Conservation (phyloP, 1,140 invertebrate genomes). For the Colletes latitarsis region DNA sequence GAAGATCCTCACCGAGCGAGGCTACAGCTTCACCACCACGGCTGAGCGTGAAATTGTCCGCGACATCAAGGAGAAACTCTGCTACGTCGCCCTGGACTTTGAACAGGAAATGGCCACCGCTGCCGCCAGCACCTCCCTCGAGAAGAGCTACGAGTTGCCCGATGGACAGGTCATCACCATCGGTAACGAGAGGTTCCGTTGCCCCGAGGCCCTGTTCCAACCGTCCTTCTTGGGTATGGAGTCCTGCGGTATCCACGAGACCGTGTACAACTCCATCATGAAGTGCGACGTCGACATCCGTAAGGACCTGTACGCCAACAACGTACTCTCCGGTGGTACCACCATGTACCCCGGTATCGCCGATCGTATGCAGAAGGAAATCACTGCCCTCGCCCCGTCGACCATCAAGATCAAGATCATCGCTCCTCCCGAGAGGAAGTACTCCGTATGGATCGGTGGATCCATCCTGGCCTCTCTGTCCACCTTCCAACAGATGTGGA, state of each 20-base stretch:
- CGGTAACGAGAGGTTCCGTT: slow-evolving; percentile 94
- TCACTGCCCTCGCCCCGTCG: slow-evolving; percentile 88
- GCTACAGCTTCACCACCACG: slow-evolving; percentile 90
- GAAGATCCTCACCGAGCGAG: slow-evolving; percentile 95
- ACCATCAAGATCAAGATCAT: slow-evolving; percentile 98
- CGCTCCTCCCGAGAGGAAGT: slow-evolving; percentile 95
- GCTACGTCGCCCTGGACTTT: slow-evolving; percentile 89
- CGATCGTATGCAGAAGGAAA: slow-evolving; percentile 93
- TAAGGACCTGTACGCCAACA: slow-evolving; percentile 88
- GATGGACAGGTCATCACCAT: slow-evolving; percentile 91
- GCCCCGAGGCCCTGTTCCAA: slow-evolving; percentile 93
- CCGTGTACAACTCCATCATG: slow-evolving; percentile 95
- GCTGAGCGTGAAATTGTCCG: slow-evolving; percentile 92
- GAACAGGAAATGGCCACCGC: slow-evolving; percentile 95
- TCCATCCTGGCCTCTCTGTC: slow-evolving; percentile 92
- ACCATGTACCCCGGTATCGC: slow-evolving; percentile 96
- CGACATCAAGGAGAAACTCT: slow-evolving; percentile 96
- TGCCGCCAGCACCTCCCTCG: slow-evolving; percentile 88
- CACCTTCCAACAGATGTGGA: slow-evolving; percentile 96
- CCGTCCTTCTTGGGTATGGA: slow-evolving; percentile 92
- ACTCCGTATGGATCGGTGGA: slow-evolving; percentile 95
- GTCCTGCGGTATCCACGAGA: slow-evolving; percentile 91
- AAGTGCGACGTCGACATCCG: slow-evolving; percentile 94
- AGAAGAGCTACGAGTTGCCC: slow-evolving; percentile 92
- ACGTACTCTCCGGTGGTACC: slow-evolving; percentile 90